These are phyloP conservation scores for Galaxias olidus DNA, from an alignment of 2,797 vertebrate species.

Conservation along the genomic window DNA sequence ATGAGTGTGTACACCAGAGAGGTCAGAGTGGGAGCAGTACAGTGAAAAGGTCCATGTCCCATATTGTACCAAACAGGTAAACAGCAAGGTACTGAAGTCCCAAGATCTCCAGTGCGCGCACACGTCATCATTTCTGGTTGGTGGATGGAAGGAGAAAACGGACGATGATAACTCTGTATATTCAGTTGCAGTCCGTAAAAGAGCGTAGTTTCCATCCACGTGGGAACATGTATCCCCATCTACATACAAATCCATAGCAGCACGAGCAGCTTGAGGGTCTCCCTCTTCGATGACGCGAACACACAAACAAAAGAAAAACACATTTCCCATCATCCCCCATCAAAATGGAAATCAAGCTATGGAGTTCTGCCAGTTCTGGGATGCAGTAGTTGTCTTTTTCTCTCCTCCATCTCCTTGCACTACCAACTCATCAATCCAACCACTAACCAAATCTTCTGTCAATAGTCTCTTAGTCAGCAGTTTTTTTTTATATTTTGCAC, in stretches of 20 bases:
- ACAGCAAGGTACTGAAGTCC: constrained; percentile 61
- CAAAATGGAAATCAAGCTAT: constrained; percentile 68
- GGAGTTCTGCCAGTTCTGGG: constrained; percentile 73
- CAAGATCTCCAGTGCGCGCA: constrained; percentile 37
- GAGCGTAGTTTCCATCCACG: constrained; percentile 52
- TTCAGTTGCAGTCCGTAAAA: constrained; percentile 67
- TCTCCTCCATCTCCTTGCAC: constrained; percentile 38
- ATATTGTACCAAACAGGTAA: constrained; percentile 57
- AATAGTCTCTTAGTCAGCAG: constrained; percentile 57
- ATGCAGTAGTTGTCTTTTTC: constrained; percentile 65
- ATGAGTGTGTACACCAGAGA: constrained; percentile 62
- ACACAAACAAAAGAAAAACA: constrained; percentile 38
- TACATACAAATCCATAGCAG: constrained; percentile 79
- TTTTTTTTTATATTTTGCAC: constrained; percentile 35
- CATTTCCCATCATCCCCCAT: constrained; percentile 56
- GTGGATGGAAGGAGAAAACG: constrained; percentile 62
- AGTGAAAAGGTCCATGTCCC: constrained; percentile 81
- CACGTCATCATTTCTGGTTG: constrained; percentile 49
- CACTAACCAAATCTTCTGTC: constrained; percentile 55
- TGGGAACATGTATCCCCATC: constrained; percentile 56
- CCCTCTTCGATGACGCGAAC: constrained; percentile 53
- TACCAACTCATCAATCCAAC: constrained; percentile 18
- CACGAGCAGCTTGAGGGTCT: constrained; percentile 75
- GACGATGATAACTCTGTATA: constrained; percentile 58
- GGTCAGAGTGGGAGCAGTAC: constrained; percentile 72